Evolutionary conservation across 2,113 vertebrate species (phyloP).

Genomic region (Bucco capensis): DNA sequence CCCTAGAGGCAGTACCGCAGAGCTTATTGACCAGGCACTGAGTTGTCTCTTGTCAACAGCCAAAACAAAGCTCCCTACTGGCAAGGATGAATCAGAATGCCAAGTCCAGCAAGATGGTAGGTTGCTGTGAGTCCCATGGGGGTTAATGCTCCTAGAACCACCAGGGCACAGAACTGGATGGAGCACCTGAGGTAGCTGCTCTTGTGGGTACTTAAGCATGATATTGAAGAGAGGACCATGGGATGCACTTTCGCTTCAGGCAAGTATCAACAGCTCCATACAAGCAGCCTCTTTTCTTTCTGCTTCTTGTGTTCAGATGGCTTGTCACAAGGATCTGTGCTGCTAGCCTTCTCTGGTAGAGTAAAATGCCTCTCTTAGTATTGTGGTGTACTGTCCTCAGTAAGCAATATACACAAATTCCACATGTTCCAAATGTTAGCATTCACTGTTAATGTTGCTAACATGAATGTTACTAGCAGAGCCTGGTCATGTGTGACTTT

Average conservation of each 20-base stretch:
- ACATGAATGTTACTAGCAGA: accelerated
- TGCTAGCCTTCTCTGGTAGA: not conserved
- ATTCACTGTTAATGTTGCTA: not conserved
- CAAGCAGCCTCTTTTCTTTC: not conserved
- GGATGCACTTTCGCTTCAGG: not conserved
- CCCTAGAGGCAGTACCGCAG: not conserved
- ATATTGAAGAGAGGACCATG: not conserved
- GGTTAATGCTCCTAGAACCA: not conserved
- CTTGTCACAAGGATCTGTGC: not conserved
- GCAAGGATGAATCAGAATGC: not conserved
- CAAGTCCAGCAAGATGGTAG: not conserved
- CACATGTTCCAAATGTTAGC: not conserved
- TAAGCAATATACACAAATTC: not conserved
- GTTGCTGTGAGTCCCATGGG: not conserved
- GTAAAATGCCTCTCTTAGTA: not conserved
- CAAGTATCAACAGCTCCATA: not conserved
- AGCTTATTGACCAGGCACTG: not conserved
- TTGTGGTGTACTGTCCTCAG: not conserved
- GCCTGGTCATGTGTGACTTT: not conserved
- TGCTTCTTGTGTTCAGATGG: not conserved
- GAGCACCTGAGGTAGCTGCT: not conserved
- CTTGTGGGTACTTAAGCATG: not conserved
- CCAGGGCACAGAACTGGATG: not conserved
- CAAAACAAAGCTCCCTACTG: not conserved
- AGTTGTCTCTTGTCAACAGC: not conserved